phyloP scores from a whole-genome alignment of 2,888 invertebrate genomes.

The Orthonychiurus folsomi region DNA sequence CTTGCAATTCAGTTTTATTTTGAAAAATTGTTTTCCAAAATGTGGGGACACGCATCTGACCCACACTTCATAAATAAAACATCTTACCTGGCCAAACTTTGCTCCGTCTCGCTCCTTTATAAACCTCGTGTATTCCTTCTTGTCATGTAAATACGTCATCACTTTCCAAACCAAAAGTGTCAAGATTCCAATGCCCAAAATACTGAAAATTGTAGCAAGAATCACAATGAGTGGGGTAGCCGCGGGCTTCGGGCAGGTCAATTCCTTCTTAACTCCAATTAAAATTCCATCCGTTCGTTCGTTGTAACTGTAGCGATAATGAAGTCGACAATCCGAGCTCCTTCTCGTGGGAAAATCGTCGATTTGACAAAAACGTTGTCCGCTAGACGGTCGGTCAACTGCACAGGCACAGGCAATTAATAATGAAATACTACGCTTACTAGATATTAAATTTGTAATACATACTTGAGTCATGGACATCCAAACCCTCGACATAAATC shows the following conservation, averaged over 20 bases:
- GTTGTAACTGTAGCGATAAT: neutral
- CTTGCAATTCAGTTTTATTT: neutral
- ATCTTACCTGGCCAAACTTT: neutral
- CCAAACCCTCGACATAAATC: neutral
- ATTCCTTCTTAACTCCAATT: neutral
- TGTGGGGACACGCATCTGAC: no score
- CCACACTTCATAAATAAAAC: no score
- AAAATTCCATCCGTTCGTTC: neutral
- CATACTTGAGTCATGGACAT: neutral
- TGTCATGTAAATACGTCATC: slow-evolving; percentile 91
- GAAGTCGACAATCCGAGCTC: neutral
- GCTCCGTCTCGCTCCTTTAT: slow-evolving; percentile 47
- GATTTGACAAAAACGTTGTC: no score
- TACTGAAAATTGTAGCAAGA: slow-evolving; percentile 60
- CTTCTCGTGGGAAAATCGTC: neutral
- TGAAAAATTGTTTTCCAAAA: neutral
- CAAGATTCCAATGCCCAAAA: slow-evolving; percentile 88
- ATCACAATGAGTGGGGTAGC: neutral
- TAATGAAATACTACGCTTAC: no score
- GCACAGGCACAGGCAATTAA: neutral
- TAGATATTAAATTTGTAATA: neutral
- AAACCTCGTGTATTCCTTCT: slow-evolving; percentile 93
- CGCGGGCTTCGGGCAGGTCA: neutral
- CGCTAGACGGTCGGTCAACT: no score
- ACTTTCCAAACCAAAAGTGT: slow-evolving; percentile 92